A percentile compares a stretch with the other conserved stretches of the same genome.
Evolutionary conservation across 30 jellyfish, hydroid and myxozoan species (phyloP).

Genomic region (Cassiopea xamachana): DNA sequence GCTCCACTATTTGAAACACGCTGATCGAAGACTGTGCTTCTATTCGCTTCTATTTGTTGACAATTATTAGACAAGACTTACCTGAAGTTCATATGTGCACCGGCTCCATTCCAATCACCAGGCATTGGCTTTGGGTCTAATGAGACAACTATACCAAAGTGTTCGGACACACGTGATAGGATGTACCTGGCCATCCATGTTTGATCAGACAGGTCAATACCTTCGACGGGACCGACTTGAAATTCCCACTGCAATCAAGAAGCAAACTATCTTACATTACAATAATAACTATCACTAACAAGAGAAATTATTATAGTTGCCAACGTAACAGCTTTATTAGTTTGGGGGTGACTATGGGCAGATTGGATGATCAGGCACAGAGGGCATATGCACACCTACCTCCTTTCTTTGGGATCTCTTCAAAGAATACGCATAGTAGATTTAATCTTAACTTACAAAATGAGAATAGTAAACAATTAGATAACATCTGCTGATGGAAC

Average conservation of each 20-base stretch:
- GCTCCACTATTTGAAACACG: too few species aligned
- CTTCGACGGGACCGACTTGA: conserved; percentile 97
- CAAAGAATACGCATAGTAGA: too few species aligned
- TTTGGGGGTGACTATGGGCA: too few species aligned
- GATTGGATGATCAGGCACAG: too few species aligned
- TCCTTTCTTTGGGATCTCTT: too few species aligned
- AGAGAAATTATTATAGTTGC: too few species aligned
- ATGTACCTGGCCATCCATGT: conserved; percentile 92
- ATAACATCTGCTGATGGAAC: too few species aligned
- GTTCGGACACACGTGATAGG: conserved; percentile 85
- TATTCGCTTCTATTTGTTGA: neutral
- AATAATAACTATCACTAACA: neutral
- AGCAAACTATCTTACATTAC: neutral
- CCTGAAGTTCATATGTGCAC: conserved; percentile 96
- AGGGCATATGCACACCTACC: too few species aligned
- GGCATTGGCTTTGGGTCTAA: conserved; percentile 96
- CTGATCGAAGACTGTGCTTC: neutral
- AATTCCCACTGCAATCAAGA: conserved; percentile 86
- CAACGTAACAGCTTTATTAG: too few species aligned
- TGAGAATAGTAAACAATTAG: too few species aligned
- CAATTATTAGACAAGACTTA: neutral
- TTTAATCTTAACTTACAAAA: too few species aligned
- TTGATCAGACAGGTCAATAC: conserved; percentile 94
- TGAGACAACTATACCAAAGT: conserved; percentile 84
- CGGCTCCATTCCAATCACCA: conserved; percentile 99